A percentile compares a stretch with the other conserved stretches of the same genome.
phyloP scores from a whole-genome alignment of 1,140 invertebrate genomes.

The Drosophila kepulauana region DNA sequence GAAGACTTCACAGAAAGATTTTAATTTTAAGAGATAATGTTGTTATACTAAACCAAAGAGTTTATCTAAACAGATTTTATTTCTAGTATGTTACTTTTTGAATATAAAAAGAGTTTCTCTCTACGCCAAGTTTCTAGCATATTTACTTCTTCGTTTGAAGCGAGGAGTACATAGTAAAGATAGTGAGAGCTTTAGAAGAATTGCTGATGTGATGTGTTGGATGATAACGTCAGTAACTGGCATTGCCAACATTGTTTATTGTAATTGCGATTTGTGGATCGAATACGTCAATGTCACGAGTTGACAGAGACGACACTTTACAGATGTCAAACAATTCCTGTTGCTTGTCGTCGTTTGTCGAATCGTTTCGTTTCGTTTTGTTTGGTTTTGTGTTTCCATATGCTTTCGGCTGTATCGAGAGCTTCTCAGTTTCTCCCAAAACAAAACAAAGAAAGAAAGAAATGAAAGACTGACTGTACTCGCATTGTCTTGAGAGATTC shows the following conservation, averaged over 20 bases:
- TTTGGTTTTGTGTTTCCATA: constrained; percentile 26
- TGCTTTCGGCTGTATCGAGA: constrained; percentile 33
- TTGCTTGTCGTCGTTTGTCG: constrained; percentile 29
- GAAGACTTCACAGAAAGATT: no score
- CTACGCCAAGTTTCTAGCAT: no score
- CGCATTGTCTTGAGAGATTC: constrained; percentile 8
- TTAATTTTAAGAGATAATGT: no score
- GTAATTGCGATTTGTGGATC: constrained; percentile 57
- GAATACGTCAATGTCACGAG: constrained; percentile 74
- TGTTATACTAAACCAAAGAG: no score
- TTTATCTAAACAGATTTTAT: no score
- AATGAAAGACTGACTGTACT: constrained; percentile 25
- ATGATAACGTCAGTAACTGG: constrained; percentile 7
- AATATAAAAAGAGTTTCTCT: no score
- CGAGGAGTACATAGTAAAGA: not conserved
- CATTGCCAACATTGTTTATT: constrained; percentile 60
- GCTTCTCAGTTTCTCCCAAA: constrained; percentile 33
- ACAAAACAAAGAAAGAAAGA: constrained; percentile 28
- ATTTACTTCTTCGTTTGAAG: no score
- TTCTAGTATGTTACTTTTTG: no score
- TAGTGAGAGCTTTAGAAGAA: not conserved
- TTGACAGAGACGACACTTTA: constrained; percentile 70
- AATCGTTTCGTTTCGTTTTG: constrained; percentile 6
- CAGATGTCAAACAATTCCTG: constrained; percentile 56
- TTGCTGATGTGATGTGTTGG: constrained; percentile 10